Percentiles rank a stretch among this genome's conserved stretches.
Conservation (phyloP, 2,797 vertebrate genomes). For the Crax fasciolata region DNA sequence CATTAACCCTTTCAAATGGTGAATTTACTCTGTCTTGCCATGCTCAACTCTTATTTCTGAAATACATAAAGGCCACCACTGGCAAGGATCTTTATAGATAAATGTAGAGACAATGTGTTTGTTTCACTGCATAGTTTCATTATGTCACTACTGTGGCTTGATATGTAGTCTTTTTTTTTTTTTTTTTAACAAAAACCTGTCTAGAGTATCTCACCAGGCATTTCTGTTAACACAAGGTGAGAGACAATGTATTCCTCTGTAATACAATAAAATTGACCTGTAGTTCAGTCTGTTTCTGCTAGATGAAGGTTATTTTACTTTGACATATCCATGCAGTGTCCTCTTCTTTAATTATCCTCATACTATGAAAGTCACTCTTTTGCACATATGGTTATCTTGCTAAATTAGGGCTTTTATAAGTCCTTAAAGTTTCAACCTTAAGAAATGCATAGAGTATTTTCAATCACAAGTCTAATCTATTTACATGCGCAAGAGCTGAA, state of each 20-base stretch:
- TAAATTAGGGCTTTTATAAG: constrained; percentile 30
- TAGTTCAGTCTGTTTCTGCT: constrained; percentile 20
- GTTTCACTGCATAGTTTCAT: background rate
- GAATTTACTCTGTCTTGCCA: background rate
- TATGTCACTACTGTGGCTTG: background rate
- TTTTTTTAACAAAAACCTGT: background rate
- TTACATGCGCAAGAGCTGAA: constrained; percentile 57
- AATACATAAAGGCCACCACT: background rate
- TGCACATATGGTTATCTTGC: constrained; percentile 20
- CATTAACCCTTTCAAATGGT: background rate
- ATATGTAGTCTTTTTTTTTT: background rate
- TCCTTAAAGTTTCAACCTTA: constrained; percentile 45
- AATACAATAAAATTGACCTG: constrained; percentile 41
- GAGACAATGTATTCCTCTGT: background rate
- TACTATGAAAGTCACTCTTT: constrained; percentile 40
- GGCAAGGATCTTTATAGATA: background rate
- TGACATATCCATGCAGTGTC: constrained; percentile 28
- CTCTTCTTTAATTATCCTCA: constrained; percentile 55
- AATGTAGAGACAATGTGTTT: background rate
- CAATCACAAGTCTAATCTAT: constrained; percentile 56
- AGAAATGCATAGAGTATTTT: constrained; percentile 43
- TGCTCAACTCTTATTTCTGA: background rate
- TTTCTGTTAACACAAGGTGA: background rate
- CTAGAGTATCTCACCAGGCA: background rate
- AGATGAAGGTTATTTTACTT: constrained; percentile 54